Conservation (phyloP, 2,113 vertebrate genomes). For the Hemicordylus capensis region DNA sequence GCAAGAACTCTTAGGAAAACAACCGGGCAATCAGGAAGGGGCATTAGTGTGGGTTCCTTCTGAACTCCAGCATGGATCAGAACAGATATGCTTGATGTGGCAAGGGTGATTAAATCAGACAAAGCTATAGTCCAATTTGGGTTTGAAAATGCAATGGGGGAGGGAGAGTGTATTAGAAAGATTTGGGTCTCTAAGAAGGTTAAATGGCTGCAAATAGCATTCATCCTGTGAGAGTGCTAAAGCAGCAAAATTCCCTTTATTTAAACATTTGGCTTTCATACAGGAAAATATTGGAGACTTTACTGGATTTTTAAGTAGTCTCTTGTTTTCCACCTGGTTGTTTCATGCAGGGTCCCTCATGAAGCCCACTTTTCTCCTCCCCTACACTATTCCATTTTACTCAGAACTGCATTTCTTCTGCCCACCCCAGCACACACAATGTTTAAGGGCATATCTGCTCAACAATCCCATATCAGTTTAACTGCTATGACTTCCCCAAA, state of each 20-base stretch:
- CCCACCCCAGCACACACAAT: background rate
- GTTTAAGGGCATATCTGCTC: background rate
- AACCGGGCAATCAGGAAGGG: background rate
- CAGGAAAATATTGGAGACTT: accelerated
- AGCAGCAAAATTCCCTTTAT: background rate
- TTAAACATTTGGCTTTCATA: background rate
- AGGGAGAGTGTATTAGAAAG: accelerated
- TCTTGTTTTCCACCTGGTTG: accelerated
- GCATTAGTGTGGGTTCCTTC: conserved; percentile 39
- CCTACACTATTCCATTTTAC: background rate
- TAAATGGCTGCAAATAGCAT: background rate
- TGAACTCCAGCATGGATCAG: conserved; percentile 52
- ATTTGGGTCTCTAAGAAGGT: background rate
- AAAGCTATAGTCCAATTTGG: conserved; percentile 17
- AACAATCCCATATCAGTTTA: background rate
- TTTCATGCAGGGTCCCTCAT: background rate
- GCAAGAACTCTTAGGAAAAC: background rate
- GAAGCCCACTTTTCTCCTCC: no score
- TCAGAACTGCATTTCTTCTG: background rate
- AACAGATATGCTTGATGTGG: conserved; percentile 17
- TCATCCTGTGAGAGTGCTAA: background rate
- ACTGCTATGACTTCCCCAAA: no score
- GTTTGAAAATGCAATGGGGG: background rate
- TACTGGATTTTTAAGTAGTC: accelerated
- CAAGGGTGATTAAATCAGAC: background rate